A percentile compares a stretch with the other conserved stretches of the same genome.
Conservation (phyloP, 2,113 vertebrate genomes). For the Canis aureus region DNA sequence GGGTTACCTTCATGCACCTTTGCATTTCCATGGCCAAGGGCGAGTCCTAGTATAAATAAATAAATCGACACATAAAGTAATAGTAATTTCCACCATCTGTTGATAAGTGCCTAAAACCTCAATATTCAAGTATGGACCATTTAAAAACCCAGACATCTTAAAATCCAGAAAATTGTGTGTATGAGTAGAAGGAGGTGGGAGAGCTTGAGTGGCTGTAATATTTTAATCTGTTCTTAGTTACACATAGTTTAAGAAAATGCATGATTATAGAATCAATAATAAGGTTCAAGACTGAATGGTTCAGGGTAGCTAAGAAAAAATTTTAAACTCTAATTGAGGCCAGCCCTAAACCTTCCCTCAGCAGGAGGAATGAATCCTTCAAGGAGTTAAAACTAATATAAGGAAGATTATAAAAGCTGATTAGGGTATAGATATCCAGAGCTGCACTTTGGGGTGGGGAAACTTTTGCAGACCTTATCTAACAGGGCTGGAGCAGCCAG, state of each 20-base stretch:
- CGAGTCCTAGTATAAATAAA: not conserved
- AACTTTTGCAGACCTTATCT: not conserved
- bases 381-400: constrained; percentile 19
- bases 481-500: not conserved
- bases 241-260: not conserved
- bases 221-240: constrained; percentile 42
- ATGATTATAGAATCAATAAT: not conserved
- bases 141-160: constrained; percentile 25
- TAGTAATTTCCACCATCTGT: not conserved
- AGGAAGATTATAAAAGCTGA: not conserved
- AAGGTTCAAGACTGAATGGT: not conserved
- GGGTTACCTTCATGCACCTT: not conserved
- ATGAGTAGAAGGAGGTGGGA: not conserved
- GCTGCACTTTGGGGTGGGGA: not conserved
- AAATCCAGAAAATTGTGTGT: not conserved
- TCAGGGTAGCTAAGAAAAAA: constrained; percentile 40
- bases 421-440: not conserved
- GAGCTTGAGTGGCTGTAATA: not conserved
- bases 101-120: constrained; percentile 17
- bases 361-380: not conserved
- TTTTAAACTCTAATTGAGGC: not conserved
- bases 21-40: not conserved
- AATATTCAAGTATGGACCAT: not conserved
- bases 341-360: not conserved
- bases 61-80: not conserved